Conservation (phyloP, 1,140 invertebrate genomes). For the Triops cancriformis region DNA sequence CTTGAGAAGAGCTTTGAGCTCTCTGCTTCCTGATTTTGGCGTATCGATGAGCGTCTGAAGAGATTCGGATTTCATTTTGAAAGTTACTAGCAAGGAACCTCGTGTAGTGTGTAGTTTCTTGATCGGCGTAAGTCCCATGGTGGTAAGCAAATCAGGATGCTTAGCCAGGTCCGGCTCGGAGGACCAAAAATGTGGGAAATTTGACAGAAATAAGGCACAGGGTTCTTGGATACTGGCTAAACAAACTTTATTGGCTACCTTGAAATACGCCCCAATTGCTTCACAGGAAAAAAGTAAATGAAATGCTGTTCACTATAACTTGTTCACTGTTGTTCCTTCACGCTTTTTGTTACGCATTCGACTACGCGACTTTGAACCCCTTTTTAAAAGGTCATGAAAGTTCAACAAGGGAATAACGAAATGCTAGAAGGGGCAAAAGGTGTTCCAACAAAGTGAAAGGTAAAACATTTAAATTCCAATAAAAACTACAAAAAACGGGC, state of each 20-base stretch:
- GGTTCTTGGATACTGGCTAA: not conserved
- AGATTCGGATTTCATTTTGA: not conserved
- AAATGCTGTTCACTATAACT: not conserved
- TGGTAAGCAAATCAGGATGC: not conserved
- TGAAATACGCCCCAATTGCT: not conserved
- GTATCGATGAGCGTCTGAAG: not conserved
- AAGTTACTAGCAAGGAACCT: not conserved
- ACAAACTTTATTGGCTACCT: not conserved
- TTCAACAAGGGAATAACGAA: not conserved
- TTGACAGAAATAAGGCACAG: not conserved
- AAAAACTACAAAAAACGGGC: no score
- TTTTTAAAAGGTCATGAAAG: not conserved
- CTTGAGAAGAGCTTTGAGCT: not conserved
- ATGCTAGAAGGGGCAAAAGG: no score
- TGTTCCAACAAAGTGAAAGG: no score
- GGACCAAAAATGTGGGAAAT: constrained; percentile 9
- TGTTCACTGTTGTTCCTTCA: not conserved
- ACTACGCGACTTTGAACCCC: not conserved
- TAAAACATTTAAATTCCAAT: no score
- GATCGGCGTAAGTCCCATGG: not conserved
- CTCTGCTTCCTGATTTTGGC: not conserved
- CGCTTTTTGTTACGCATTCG: not conserved
- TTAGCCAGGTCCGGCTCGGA: not conserved
- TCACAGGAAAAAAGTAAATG: not conserved
- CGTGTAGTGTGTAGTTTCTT: not conserved